Evolutionary conservation across 2,113 vertebrate species (phyloP), one percentile per base, ranked within the genome.

Genomic region (Burhinus oedicnemus): DNA sequence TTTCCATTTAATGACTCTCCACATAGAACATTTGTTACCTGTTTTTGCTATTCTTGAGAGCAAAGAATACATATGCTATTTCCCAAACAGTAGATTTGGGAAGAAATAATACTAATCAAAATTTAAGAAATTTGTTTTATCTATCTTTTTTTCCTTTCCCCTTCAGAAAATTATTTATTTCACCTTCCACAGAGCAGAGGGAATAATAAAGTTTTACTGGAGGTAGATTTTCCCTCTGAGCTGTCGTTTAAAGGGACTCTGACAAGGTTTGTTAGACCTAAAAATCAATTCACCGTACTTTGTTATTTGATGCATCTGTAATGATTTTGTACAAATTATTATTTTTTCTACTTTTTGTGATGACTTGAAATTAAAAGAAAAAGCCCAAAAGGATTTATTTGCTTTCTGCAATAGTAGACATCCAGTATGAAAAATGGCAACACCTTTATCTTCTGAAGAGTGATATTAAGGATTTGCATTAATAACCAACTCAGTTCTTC

Each of bases 401-500:
- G 32, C 45, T 81, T 86, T 88, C 70, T 83, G 66, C 89, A 76
- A 6, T 70, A 82, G 32, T 55, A 85, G 87, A 80, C 66, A 85
- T 74, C 70, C 80, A 68, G 22, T 61, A 49, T 84, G 52, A 82
- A 91, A 93, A 89, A 71, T 54, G 12, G 32, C 57, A 92, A 12
- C 78, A 89, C 66, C 49, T 91, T 94, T 94, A 75, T 91, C 69
- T 96, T 94, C 74, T 90, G 49, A 93, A 91, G 42, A 51, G 45
- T 83, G 84, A 70, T 90, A 65, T 55, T 87, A 82, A 95, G 84
- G 77, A 96, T 91, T 95, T 97, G 58, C 77, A 66, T 96, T 95
- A 91, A 95, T 85, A 91, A 83, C 17, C 78, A 92, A 69, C 17
- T 78, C 61, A 22, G 32, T 93, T 83, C 61, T 85, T 95, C 45